Conservation (phyloP, 64 coral and sea anemone genomes). For the Orbicella faveolata region DNA sequence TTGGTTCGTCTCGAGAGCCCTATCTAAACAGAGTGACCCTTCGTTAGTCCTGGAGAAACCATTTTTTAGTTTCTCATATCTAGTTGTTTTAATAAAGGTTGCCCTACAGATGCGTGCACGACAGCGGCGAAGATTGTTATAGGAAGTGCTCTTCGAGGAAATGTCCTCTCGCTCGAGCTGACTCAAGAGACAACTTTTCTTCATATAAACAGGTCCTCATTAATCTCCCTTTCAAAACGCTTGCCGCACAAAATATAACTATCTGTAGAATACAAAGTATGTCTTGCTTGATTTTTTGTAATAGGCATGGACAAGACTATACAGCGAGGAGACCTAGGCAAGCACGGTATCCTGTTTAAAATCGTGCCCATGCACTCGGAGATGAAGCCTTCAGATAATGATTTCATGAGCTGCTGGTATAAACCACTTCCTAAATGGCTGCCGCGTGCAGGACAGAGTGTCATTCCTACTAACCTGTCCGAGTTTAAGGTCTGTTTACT, state of each 20-base stretch:
- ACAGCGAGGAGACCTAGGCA: constrained; percentile 88
- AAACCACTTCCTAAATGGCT: constrained; percentile 78
- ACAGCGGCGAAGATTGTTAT: no score
- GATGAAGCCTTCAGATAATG: constrained; percentile 65
- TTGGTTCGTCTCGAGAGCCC: no score
- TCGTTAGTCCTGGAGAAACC: no score
- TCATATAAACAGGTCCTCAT: no score
- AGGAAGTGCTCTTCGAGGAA: no score
- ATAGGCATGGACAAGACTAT: constrained; percentile 98
- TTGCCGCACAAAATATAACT: background rate
- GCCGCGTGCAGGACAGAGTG: constrained; percentile 68
- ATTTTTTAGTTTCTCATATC: no score
- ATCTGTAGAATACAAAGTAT: background rate
- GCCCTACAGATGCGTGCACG: no score
- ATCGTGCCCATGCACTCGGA: constrained; percentile 88
- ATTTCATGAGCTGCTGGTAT: constrained; percentile 86
- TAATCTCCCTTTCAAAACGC: no score
- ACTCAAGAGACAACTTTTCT: no score
- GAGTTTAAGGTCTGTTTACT: constrained; percentile 71
- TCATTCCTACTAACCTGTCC: constrained; percentile 83
- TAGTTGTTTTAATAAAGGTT: no score
- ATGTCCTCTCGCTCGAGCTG: no score
- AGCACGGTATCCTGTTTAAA: constrained; percentile 85
- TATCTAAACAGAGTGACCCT: no score
- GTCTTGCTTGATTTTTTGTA: background rate